These are phyloP conservation scores for Notarius lentiginosus DNA, from an alignment of 2,113 vertebrate species.

Conservation along the genomic window DNA sequence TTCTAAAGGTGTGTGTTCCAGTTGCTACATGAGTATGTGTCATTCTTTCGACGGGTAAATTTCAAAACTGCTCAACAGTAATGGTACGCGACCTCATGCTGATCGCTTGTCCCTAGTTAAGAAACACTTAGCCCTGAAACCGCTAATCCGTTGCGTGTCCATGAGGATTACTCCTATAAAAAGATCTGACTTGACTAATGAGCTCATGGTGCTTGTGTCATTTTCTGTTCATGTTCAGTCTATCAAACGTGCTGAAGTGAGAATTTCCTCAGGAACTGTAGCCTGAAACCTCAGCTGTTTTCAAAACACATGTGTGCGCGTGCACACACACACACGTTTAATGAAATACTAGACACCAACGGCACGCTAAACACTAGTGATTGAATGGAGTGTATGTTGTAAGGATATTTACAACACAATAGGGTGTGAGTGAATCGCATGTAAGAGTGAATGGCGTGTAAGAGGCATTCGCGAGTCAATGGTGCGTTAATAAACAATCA, in stretches of 20 bases:
- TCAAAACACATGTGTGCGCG: not conserved
- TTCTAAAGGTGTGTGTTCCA: not conserved
- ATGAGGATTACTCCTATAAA: conserved; percentile 11
- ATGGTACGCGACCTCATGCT: not conserved
- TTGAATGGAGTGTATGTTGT: not conserved
- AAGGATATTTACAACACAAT: not conserved
- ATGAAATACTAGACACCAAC: not conserved
- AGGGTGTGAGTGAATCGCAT: not conserved
- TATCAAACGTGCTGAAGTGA: not conserved
- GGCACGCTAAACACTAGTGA: not conserved
- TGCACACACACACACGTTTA: not conserved
- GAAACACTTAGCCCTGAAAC: not conserved
- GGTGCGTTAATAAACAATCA: not conserved
- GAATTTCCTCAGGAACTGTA: not conserved
- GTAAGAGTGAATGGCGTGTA: not conserved
- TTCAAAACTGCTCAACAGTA: not conserved
- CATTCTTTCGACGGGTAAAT: not conserved
- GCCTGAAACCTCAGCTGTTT: not conserved
- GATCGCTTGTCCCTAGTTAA: not conserved
- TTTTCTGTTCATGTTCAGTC: not conserved
- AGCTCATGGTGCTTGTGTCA: not conserved
- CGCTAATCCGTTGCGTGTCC: not conserved
- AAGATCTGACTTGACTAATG: not conserved
- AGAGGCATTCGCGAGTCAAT: not conserved
- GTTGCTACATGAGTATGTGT: not conserved